These are phyloP conservation scores for Rhinoptilus africanus DNA, from an alignment of 2,113 vertebrate species.

Conservation along the genomic window DNA sequence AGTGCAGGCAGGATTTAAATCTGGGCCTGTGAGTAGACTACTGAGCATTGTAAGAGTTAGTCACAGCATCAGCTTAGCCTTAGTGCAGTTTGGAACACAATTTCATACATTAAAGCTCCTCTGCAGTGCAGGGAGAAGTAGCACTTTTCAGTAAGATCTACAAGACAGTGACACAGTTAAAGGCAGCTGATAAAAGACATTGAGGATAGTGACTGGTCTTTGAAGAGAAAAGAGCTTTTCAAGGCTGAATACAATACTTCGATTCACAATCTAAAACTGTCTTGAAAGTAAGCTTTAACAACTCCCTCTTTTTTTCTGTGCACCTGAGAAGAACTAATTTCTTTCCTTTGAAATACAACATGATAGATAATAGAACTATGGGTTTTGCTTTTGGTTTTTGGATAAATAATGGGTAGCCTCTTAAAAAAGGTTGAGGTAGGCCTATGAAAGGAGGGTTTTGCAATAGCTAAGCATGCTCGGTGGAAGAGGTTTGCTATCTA, in stretches of 20 bases:
- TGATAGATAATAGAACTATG: neutral
- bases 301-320: neutral
- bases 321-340: neutral
- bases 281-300: neutral
- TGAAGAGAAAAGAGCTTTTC: neutral
- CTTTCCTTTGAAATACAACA: neutral
- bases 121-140: neutral
- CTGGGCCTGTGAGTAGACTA: neutral
- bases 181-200: neutral
- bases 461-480: neutral
- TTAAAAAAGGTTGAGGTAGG: neutral
- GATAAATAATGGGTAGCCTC: neutral
- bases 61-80: neutral
- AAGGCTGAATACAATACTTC: neutral
- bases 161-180: neutral
- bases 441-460: neutral
- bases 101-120: neutral
- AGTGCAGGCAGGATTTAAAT: neutral
- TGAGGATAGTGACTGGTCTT: neutral
- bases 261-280: neutral
- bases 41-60: neutral
- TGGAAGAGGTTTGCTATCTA: neutral
- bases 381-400: neutral
- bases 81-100: neutral
- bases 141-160: neutral